Conservation (phyloP, 2,113 vertebrate genomes). For the Panurus biarmicus region DNA sequence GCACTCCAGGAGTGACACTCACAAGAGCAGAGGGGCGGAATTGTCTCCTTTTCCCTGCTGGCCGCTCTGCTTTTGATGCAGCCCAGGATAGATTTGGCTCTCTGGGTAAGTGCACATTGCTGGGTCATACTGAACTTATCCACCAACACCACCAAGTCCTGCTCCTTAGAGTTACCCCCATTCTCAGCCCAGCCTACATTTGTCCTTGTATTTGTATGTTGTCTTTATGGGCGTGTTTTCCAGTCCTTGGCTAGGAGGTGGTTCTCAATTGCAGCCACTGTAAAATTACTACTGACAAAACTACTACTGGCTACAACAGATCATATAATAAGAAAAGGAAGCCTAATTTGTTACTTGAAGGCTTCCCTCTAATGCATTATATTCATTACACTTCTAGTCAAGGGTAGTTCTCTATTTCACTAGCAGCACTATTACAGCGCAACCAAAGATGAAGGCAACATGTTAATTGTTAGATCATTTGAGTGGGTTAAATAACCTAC, state of each 20-base stretch:
- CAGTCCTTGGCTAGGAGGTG: not conserved
- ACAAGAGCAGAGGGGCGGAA: not conserved
- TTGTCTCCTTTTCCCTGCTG: fast-evolving
- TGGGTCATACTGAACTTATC: not conserved
- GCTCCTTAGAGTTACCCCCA: not conserved
- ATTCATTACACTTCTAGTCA: not conserved
- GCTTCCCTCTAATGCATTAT: not conserved
- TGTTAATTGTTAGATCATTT: not conserved
- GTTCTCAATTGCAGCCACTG: not conserved
- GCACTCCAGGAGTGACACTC: not conserved
- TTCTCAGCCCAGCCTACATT: not conserved
- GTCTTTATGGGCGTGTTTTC: not conserved
- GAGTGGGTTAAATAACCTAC: not conserved
- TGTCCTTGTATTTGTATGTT: not conserved
- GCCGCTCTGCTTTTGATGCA: not conserved
- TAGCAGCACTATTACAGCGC: fast-evolving
- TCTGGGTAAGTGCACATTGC: not conserved
- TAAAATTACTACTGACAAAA: not conserved
- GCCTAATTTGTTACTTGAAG: not conserved
- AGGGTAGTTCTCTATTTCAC: not conserved
- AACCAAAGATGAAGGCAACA: not conserved
- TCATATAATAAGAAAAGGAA: not conserved
- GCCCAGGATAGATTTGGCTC: not conserved
- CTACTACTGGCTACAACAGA: not conserved
- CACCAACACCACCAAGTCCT: not conserved